Base-by-base conservation (phyloP, 1,140 invertebrate species). In the Phthorimaea operculella region DNA sequence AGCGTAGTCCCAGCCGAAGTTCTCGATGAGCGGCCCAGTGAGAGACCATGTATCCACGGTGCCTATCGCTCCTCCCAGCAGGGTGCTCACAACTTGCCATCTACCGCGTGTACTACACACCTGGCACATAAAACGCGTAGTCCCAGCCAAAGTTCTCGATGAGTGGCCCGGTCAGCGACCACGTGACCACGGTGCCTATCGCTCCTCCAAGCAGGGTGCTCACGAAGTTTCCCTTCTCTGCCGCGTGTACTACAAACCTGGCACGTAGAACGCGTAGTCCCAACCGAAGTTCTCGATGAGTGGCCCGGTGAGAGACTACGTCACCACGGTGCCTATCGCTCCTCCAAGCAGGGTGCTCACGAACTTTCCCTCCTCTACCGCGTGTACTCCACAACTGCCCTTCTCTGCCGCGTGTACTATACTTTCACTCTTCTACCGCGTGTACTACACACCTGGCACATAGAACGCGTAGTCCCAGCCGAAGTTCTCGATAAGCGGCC, bases 391-490 rank as follows among this genome's bases (percentile, higher is more conserved):
- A n/a, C n/a, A n/a, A n/a, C n/a, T n/a, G n/a, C n/a, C n/a, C n/a
- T n/a, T n/a, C n/a, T n/a, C n/a, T n/a, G n/a, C n/a, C n/a, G n/a
- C n/a, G n/a, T n/a, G n/a, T n/a, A n/a, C n/a, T n/a, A n/a, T n/a
- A n/a, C n/a, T n/a, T n/a, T n/a, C n/a, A n/a, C n/a, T n/a, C n/a
- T n/a, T n/a, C n/a, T n/a, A n/a, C n/a, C n/a, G n/a, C n/a, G n/a
- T n/a, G n/a, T 11, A 34, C 33, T 7, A 34, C 33, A 34, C 6
- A 73, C 90, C 92, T 10, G 90, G 90, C 12, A 91, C 81, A 58
- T 93, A 93, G 74, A 92, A 94, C 1, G 91, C 90, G 67, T 88
- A 88, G 33, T 88, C 87, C 93, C 93, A 95, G 16, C 93, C 92
- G 0, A 87, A 87, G 33, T 74, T 79, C 53, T 88, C 88, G 44